Evolutionary conservation across 2,888 invertebrate species (phyloP).

Genomic region (Cephus rjabovi): DNA sequence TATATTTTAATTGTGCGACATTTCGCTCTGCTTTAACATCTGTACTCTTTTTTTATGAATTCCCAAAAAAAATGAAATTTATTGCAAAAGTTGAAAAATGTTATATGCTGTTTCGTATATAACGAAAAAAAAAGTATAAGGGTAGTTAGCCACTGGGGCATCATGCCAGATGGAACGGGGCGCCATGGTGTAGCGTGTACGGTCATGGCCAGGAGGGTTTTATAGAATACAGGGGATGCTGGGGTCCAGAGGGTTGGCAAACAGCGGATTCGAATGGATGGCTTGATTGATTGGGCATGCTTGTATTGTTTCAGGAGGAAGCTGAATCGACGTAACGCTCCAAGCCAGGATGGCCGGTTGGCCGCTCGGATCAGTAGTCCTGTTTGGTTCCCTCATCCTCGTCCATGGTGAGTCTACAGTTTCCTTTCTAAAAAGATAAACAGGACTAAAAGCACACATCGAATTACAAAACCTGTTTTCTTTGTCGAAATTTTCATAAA

Average conservation of each 20-base stretch:
- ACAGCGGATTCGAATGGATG: conserved; percentile 52
- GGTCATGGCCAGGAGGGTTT: conserved; percentile 33
- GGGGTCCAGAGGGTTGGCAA: conserved; percentile 20
- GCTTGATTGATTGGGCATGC: conserved; percentile 64
- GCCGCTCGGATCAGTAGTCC: conserved; percentile 61
- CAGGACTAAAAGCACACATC: neutral
- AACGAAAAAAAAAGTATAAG: conserved; percentile 8
- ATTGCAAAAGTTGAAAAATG: no score
- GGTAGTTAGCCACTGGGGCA: conserved; percentile 22
- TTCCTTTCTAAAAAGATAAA: neutral
- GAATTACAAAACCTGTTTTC: neutral
- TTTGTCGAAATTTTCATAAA: no score
- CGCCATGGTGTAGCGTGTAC: conserved; percentile 39
- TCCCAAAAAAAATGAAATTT: neutral
- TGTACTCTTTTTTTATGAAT: neutral
- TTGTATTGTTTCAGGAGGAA: conserved; percentile 66
- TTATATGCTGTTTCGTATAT: neutral
- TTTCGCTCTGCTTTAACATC: neutral
- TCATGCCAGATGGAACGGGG: conserved; percentile 16
- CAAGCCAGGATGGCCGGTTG: conserved; percentile 62
- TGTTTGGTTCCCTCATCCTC: conserved; percentile 62
- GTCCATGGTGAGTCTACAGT: conserved; percentile 57
- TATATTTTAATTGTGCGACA: neutral
- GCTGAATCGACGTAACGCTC: conserved; percentile 67
- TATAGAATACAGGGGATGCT: conserved; percentile 23